Conservation (phyloP, 2,797 vertebrate genomes). For the Neoniphon sammara region DNA sequence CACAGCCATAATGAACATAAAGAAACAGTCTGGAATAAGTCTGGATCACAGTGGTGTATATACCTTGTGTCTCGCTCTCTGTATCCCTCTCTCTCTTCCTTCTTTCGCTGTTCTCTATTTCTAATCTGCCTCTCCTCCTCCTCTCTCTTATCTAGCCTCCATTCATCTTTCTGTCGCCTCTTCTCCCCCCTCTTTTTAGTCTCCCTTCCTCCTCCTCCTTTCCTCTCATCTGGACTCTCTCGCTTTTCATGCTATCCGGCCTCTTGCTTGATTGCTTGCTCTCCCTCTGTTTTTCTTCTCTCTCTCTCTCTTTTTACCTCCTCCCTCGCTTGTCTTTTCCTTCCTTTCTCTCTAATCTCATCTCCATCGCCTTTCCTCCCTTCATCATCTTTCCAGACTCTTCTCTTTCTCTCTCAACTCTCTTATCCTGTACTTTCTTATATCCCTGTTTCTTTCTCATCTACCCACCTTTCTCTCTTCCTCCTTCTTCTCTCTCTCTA, state of each 20-base stretch:
- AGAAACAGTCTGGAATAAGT: conserved; percentile 14
- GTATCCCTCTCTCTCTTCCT: not conserved
- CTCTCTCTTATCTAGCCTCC: conserved; percentile 60
- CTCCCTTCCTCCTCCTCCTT: conserved; percentile 52
- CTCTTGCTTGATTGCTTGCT: conserved; percentile 11
- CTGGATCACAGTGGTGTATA: conserved; percentile 1
- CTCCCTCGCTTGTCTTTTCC: not conserved
- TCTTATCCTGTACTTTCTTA: too few relatives aligned
- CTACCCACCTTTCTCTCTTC: conserved; percentile 4
- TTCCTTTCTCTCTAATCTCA: not conserved
- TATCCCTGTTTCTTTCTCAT: not conserved
- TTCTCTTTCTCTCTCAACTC: not conserved
- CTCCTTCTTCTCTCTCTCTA: conserved; percentile 7
- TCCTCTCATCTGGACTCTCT: conserved; percentile 38
- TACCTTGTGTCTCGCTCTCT: conserved; percentile 20
- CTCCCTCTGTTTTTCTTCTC: conserved; percentile 3
- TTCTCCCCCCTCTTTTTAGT: conserved; percentile 41
- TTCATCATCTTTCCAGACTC: not conserved
- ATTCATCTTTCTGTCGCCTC: conserved; percentile 69
- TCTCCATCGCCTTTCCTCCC: not conserved
- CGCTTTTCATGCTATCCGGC: conserved; percentile 1
- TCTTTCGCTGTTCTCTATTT: conserved; percentile 8
- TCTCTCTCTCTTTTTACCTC: not conserved
- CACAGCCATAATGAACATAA: conserved; percentile 6
- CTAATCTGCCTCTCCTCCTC: conserved; percentile 25